phyloP scores from a whole-genome alignment of 2,797 vertebrate genomes.

The Dermochelys coriacea region DNA sequence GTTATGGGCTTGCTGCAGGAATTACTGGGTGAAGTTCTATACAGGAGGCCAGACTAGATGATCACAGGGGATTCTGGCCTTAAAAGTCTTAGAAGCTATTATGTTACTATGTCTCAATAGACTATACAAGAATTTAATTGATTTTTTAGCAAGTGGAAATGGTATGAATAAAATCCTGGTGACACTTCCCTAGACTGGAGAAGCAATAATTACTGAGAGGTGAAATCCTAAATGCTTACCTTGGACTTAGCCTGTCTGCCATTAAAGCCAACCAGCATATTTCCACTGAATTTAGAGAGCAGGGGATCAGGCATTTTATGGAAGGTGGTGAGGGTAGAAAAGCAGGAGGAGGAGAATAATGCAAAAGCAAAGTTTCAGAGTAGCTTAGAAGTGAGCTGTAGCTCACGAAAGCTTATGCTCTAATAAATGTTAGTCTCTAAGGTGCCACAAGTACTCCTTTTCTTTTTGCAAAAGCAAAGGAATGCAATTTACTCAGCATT shows the following conservation, averaged over 20 bases:
- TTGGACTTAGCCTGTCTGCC: constrained; percentile 14
- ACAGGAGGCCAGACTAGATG: constrained; percentile 11
- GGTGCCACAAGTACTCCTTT: too few species aligned
- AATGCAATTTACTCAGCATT: background rate
- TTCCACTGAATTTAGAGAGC: background rate
- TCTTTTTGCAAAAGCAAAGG: background rate
- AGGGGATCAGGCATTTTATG: constrained; percentile 12
- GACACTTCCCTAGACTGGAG: background rate
- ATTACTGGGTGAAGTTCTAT: background rate
- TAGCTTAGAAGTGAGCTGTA: too few species aligned
- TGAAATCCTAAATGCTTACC: background rate
- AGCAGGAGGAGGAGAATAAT: constrained; percentile 27
- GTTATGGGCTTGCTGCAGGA: background rate
- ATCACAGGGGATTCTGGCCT: constrained; percentile 17
- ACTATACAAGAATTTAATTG: background rate
- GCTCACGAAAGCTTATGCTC: too few species aligned
- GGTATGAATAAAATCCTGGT: background rate
- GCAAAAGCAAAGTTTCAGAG: background rate
- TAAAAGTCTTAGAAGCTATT: constrained; percentile 9
- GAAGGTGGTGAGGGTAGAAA: background rate
- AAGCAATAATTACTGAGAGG: constrained; percentile 18
- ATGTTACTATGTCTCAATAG: constrained; percentile 13
- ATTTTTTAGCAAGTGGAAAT: constrained; percentile 35
- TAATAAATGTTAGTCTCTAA: too few species aligned
- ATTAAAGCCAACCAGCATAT: constrained; percentile 19